Base-by-base conservation (phyloP, 2,113 vertebrate genomes). In the Bungarus multicinctus region DNA sequence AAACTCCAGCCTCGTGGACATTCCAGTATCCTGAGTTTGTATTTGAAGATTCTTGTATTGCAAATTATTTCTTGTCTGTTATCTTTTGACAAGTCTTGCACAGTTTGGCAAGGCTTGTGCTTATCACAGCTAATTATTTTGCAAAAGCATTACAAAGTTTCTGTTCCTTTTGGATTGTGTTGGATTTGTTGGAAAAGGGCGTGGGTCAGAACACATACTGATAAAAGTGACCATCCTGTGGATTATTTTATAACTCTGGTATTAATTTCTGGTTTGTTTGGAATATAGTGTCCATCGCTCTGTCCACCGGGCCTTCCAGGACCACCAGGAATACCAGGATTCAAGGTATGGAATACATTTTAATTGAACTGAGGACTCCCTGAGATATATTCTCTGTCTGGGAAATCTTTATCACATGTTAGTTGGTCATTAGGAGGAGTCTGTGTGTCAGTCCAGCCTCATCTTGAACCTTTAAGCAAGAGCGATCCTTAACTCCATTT, bases 301-400 rank as follows among this genome's bases (percentile, higher is more conserved):
- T 99, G 99, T 94, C 99, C 99, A 0, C 97, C 98, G 1, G 99
- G 99, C 11, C 99, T 98, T 0, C 97, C 99, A 0, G 99, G 99
- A 3, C 98, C 98, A 58, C 98, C 98, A 5, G 99, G 99, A 95
- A 99, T 99, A 98, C 99, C 99, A 92, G 99, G 99, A 91, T 99
- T 99, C 97, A 99, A 99, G 98, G 99, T 99, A 95, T 96, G 96
- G 20, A 81, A 57, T 89, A 9, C 1, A 2, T 1, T 11, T 20
- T 87, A n/a, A 39, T 30, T 54, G 60, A 11, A 54, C 34, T 93
- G 93, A 30, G 5, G 69, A 39, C 16, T 81, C 6, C 34, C 18
- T 39, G 69, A 39, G 5, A 81, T 81, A 81, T 81, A 81, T 81
- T 81, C 2, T 39, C 34, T 39, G 6, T 7, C 18, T 39, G 69